Percentiles rank a stretch among this genome's conserved stretches.
phyloP scores from a whole-genome alignment of 1,140 invertebrate species.

The Drosophila gunungcola region DNA sequence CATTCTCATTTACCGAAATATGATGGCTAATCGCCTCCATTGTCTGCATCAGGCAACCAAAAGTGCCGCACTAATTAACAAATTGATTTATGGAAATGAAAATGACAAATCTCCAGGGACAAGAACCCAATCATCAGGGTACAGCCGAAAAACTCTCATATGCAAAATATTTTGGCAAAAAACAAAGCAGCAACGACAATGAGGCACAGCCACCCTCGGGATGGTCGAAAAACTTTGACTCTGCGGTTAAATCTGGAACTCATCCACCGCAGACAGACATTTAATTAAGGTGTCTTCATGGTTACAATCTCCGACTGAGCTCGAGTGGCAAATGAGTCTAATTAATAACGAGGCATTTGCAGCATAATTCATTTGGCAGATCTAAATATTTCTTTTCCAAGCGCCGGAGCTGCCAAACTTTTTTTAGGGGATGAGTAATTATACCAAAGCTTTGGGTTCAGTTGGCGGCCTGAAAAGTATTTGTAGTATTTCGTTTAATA shows the following conservation, averaged over 20 bases:
- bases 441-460: neutral
- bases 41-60: constrained; percentile 52
- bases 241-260: constrained; percentile 59
- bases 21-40: constrained; percentile 58
- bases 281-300: constrained; percentile 84
- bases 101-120: constrained; percentile 72
- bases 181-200: constrained; percentile 26
- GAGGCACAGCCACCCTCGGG: constrained; percentile 27
- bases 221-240: constrained; percentile 72
- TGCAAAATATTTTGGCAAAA: constrained; percentile 49
- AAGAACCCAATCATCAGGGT: constrained; percentile 31
- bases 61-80: constrained; percentile 78
- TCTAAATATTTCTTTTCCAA: constrained; percentile 13
- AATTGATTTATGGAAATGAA: constrained; percentile 84
- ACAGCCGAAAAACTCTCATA: constrained; percentile 35
- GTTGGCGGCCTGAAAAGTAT: neutral
- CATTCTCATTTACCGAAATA: neutral
- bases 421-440: constrained; percentile 28
- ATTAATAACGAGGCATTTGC: constrained; percentile 84
- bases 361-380: constrained; percentile 70
- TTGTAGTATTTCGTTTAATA: no score
- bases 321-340: constrained; percentile 82
- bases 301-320: constrained; percentile 58
- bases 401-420: neutral
- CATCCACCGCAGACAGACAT: constrained; percentile 68